Evolutionary conservation across 53 echinoderm and acorn worm genomes (phyloP).

Genomic region (Hippasteria phrygiana): DNA sequence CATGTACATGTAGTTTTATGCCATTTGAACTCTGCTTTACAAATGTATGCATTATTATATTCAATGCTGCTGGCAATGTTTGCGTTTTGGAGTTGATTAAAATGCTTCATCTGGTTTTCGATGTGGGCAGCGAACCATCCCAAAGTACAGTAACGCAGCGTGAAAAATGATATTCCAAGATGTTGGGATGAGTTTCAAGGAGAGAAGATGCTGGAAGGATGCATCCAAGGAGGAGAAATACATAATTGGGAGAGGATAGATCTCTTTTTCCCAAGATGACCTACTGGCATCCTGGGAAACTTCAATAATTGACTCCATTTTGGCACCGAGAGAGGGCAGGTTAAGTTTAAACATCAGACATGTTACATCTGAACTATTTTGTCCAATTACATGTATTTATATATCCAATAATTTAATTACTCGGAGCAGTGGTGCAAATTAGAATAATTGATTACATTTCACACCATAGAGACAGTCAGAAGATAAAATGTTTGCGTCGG

Average conservation of each 20-base stretch:
- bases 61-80: slow-evolving; percentile 1
- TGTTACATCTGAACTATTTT: too few relatives aligned
- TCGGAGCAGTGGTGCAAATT: neutral
- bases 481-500: too few relatives aligned
- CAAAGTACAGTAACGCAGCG: neutral
- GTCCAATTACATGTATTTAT: neutral
- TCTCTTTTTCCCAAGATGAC: too few relatives aligned
- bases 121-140: slow-evolving; percentile 1
- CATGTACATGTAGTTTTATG: too few relatives aligned
- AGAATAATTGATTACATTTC: slow-evolving; percentile 25
- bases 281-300: too few relatives aligned
- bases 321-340: too few relatives aligned
- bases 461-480: neutral
- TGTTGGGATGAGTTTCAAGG: slow-evolving; percentile 21
- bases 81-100: neutral
- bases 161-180: slow-evolving; percentile 39
- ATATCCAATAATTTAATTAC: neutral
- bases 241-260: neutral
- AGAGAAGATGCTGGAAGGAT: neutral
- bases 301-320: too few relatives aligned
- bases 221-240: neutral
- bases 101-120: slow-evolving; percentile 25
- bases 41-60: too few relatives aligned
- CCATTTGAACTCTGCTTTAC: too few relatives aligned
- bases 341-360: too few relatives aligned